A percentile compares a stretch with the other conserved stretches of the same genome.
These are phyloP conservation scores for Macropodus opercularis DNA, from an alignment of 2,797 vertebrate species.

Conservation along the genomic window DNA sequence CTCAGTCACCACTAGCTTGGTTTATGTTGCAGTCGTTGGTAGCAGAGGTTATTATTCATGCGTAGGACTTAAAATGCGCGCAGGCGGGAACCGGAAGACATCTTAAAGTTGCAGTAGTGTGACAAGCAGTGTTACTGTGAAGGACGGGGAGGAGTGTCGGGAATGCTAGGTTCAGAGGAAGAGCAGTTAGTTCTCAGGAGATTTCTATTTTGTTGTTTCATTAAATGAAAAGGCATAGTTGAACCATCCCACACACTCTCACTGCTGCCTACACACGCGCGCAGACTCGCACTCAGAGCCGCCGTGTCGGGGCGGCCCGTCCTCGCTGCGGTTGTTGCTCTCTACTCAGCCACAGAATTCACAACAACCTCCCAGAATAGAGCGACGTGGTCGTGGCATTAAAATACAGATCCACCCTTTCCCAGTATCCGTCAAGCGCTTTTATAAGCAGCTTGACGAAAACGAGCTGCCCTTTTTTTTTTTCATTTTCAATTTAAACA, in stretches of 20 bases:
- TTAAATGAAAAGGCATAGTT: constrained; percentile 71
- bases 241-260: constrained; percentile 53
- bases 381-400: constrained; percentile 63
- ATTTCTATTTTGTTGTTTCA: constrained; percentile 71
- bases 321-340: constrained; percentile 70
- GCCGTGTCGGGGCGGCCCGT: constrained; percentile 67
- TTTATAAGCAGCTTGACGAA: constrained; percentile 70
- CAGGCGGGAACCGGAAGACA: constrained; percentile 6
- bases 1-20: constrained; percentile 21
- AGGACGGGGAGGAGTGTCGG: constrained; percentile 24
- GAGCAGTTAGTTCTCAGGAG: constrained; percentile 65
- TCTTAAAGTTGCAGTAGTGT: constrained; percentile 11
- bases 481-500: constrained; percentile 48
- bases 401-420: constrained; percentile 74
- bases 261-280: constrained; percentile 21
- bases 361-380: constrained; percentile 81
- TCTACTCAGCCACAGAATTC: constrained; percentile 75
- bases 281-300: constrained; percentile 57
- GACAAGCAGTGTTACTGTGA: constrained; percentile 30
- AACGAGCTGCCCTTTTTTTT: constrained; percentile 50
- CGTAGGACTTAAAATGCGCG: constrained; percentile 9
- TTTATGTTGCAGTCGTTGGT: constrained; percentile 23
- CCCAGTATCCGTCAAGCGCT: constrained; percentile 64
- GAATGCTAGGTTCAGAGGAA: constrained; percentile 60
- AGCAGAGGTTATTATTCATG: constrained; percentile 32